phyloP scores from a whole-genome alignment of 1,140 invertebrate genomes.

The Cecropterus lyciades region DNA sequence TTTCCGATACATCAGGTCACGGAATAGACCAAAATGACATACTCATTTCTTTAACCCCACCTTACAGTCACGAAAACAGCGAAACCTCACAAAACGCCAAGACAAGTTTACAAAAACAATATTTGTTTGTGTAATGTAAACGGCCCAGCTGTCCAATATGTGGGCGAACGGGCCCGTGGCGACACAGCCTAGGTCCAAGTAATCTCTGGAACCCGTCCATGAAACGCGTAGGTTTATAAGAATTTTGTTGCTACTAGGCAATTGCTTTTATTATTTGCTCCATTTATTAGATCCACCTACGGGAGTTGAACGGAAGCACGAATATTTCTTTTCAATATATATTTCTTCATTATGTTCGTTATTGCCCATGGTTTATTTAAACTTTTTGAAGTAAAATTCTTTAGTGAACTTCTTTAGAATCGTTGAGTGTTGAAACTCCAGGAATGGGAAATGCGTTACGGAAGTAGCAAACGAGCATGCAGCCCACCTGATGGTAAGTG shows the following conservation, averaged over 20 bases:
- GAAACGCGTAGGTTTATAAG: slow-evolving; percentile 30
- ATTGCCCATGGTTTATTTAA: too few relatives aligned
- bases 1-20: too few relatives aligned
- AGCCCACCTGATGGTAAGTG: too few relatives aligned
- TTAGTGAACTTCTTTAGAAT: too few relatives aligned
- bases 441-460: too few relatives aligned
- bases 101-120: not conserved
- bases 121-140: slow-evolving; percentile 14
- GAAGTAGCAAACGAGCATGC: too few relatives aligned
- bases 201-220: slow-evolving; percentile 36
- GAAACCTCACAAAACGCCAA: too few relatives aligned
- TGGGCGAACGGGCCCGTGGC: slow-evolving; percentile 30
- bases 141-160: slow-evolving; percentile 19
- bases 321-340: not conserved
- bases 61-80: too few relatives aligned
- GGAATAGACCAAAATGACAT: too few relatives aligned
- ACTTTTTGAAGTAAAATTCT: too few relatives aligned
- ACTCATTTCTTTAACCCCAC: too few relatives aligned
- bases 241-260: slow-evolving; percentile 8
- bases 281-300: not conserved
- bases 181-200: slow-evolving; percentile 19
- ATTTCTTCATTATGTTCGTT: not conserved
- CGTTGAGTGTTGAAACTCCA: too few relatives aligned
- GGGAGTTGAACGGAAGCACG: not conserved
- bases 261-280: not conserved